Evolutionary conservation across 2,113 vertebrate genomes (phyloP).

Genomic region (Heloderma charlesbogerti): DNA sequence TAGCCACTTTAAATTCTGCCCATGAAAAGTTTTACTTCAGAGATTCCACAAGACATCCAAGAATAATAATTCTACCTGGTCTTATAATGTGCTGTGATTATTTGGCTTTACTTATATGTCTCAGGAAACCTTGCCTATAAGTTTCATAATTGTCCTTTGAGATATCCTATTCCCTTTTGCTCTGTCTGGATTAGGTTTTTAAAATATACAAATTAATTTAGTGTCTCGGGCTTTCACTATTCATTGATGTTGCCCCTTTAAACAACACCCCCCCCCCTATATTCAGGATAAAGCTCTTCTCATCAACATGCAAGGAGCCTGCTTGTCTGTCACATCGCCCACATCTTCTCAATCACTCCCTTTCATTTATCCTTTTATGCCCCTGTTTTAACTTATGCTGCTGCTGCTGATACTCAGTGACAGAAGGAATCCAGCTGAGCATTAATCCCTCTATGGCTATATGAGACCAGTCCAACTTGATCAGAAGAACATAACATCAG

Average conservation of each 20-base stretch:
- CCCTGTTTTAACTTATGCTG: slow-evolving; percentile 71
- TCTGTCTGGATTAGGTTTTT: slow-evolving; percentile 49
- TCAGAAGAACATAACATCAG: neutral
- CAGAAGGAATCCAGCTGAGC: slow-evolving; percentile 68
- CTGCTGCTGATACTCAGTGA: slow-evolving; percentile 65
- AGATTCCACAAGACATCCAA: slow-evolving; percentile 39
- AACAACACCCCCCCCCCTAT: slow-evolving; percentile 67
- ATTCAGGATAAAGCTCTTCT: slow-evolving; percentile 68
- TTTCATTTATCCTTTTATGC: slow-evolving; percentile 77
- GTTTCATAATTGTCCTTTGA: slow-evolving; percentile 14
- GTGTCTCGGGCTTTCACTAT: slow-evolving; percentile 38
- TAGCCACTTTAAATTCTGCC: neutral
- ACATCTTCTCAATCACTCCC: slow-evolving; percentile 79
- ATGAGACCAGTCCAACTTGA: slow-evolving; percentile 28
- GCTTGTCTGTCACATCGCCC: slow-evolving; percentile 76
- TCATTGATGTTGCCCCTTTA: slow-evolving; percentile 65
- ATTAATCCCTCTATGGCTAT: slow-evolving; percentile 30
- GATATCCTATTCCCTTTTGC: slow-evolving; percentile 41
- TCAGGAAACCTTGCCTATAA: neutral
- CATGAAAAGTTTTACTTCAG: slow-evolving; percentile 35
- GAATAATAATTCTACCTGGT: slow-evolving; percentile 31
- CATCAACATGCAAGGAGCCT: slow-evolving; percentile 78
- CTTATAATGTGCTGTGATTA: slow-evolving; percentile 37
- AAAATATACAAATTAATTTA: slow-evolving; percentile 13
- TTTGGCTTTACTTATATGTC: slow-evolving; percentile 19